A percentile compares a stretch with the other conserved stretches of the same genome.
Evolutionary conservation across 2,888 invertebrate genomes (phyloP).

Genomic region (Eledone cirrhosa): DNA sequence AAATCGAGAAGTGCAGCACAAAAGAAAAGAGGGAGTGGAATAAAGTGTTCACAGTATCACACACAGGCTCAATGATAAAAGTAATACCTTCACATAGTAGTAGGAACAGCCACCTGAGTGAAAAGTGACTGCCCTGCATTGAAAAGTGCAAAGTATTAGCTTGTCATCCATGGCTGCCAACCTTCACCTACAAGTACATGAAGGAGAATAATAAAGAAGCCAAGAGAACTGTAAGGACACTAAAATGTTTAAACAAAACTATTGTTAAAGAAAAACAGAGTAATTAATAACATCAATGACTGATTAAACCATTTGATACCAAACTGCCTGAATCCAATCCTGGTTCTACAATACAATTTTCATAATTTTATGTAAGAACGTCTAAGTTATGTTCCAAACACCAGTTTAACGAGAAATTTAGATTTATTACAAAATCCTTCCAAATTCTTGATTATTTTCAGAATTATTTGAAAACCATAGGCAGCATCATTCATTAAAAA

Average conservation of each 20-base stretch:
- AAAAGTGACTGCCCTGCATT: not conserved
- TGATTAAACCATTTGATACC: too few species aligned
- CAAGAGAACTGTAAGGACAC: not conserved
- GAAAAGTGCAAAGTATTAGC: not conserved
- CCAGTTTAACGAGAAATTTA: too few species aligned
- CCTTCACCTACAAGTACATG: slow-evolving; percentile 15
- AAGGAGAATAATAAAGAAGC: not conserved
- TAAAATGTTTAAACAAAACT: not conserved
- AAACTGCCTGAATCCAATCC: too few species aligned
- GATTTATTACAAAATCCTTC: too few species aligned
- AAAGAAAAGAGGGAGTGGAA: not conserved
- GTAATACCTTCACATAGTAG: slow-evolving; percentile 5
- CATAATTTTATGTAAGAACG: too few species aligned
- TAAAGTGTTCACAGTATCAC: not conserved
- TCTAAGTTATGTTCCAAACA: too few species aligned
- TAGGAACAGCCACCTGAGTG: not conserved
- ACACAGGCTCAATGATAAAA: not conserved
- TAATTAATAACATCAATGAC: not conserved
- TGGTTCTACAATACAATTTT: too few species aligned
- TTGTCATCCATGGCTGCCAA: not conserved
- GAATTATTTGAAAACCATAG: too few species aligned
- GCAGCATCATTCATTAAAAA: too few species aligned
- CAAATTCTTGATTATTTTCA: too few species aligned
- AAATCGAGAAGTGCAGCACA: not conserved
- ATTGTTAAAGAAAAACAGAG: not conserved